Evolutionary conservation across 2,797 vertebrate species (phyloP), one percentile per base, ranked within the genome.

Genomic region (Pteronotus mesoamericanus): DNA sequence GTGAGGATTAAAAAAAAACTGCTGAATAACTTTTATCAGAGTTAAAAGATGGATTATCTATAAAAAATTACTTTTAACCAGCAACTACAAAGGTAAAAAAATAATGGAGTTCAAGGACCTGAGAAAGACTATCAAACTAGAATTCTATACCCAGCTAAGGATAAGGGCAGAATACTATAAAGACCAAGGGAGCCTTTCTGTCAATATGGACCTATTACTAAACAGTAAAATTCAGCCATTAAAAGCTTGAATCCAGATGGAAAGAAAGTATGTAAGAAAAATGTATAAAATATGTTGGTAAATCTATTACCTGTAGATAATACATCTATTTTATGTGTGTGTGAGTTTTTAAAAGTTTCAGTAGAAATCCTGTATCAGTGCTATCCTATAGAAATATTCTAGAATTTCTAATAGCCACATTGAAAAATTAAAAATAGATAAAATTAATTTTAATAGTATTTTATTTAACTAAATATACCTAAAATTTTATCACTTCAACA

Each of bases 361-460:
- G 6, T 1, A 87, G 87, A 90, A 95, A 80, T 77, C 51, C 34
- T 39, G 78, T 32, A 61, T 10, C 10, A 75, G 32, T 59, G 39
- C n/a, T 93, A 6, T 34, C 24, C 55, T 89, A 68, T 5, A 83
- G 42, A 83, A 77, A 88, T 42, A 68, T 66, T 89, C 90, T 42
- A 89, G 48, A 82, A 94, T 77, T 94, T 89, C 39, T 84, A 72
- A 89, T 2, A 84, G 84, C 22, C 51, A 86, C 18, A 71, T 86
- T 82, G 82, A 74, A 89, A 66, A 87, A 83, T 53, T 87, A 57
- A 85, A 93, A 78, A 69, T 4, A 57, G 37, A 34, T 80, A 29
- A 84, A 80, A 82, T 72, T n/a, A 86, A 75, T 44, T 71, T 57
- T 42, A 68, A 61, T 42, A 64, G 34, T 64, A 89, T 37, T 87